phyloP scores from a whole-genome alignment of 2,888 invertebrate genomes.

The Acrobeloides nanus region DNA sequence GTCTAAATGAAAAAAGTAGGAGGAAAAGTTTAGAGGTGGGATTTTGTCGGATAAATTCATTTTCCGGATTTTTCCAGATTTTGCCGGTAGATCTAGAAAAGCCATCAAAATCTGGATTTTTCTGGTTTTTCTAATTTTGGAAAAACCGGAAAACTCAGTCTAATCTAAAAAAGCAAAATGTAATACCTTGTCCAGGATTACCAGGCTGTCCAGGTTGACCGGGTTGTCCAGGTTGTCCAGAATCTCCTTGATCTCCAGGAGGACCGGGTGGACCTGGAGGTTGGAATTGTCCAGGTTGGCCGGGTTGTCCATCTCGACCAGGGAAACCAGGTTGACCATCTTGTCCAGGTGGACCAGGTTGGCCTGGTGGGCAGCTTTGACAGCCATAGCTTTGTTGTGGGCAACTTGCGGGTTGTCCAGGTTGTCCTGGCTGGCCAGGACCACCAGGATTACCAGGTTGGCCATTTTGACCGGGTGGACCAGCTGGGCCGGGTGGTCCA shows the following conservation, averaged over 20 bases:
- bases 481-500: constrained; percentile 9
- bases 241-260: constrained; percentile 8
- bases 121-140: no score
- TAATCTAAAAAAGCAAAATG: no score
- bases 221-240: constrained; percentile 11
- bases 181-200: constrained; percentile 4
- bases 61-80: no score
- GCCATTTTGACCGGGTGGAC: constrained; percentile 8
- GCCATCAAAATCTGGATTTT: no score
- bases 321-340: constrained; percentile 1
- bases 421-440: constrained; percentile 6
- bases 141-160: no score
- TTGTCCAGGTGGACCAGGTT: constrained; percentile 10
- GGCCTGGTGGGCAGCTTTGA: constrained; percentile 7
- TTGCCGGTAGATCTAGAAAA: no score
- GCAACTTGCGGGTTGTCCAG: constrained; percentile 10
- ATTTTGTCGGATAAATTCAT: no score
- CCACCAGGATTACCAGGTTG: constrained; percentile 12
- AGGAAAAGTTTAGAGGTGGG: no score
- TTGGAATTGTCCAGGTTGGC: constrained; percentile 6
- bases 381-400: no score
- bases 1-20: no score
- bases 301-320: constrained; percentile 9
- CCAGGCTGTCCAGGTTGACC: constrained; percentile 11
- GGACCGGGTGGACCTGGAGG: constrained; percentile 12